phyloP scores from a whole-genome alignment of 2,888 invertebrate species.

The Plutella xylostella region DNA sequence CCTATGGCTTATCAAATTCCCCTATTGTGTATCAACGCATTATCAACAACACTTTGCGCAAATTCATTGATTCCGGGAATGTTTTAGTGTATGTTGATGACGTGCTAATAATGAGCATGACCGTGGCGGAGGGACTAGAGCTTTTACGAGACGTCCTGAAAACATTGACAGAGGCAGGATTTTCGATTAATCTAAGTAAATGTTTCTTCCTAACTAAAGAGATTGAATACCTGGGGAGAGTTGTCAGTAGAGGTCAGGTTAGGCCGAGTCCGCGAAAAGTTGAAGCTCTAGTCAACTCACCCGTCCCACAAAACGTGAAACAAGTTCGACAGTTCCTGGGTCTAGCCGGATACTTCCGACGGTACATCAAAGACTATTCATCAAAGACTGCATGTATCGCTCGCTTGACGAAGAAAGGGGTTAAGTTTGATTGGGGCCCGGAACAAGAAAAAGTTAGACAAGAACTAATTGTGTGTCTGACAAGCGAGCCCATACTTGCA shows the following conservation, averaged over 20 bases:
- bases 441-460: background rate
- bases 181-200: constrained; percentile 12
- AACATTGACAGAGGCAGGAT: constrained; percentile 10
- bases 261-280: constrained; percentile 15
- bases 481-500: constrained; percentile 14
- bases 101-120: too few relatives aligned
- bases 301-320: constrained; percentile 7
- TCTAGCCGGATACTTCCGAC: constrained; percentile 4
- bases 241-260: constrained; percentile 16
- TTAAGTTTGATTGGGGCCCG: background rate
- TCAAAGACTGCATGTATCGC: background rate
- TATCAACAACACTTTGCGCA: too few relatives aligned
- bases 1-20: too few relatives aligned
- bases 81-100: too few relatives aligned
- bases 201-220: background rate
- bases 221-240: constrained; percentile 6
- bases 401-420: background rate
- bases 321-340: constrained; percentile 5
- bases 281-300: constrained; percentile 12
- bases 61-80: too few relatives aligned
- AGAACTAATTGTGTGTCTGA: background rate
- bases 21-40: too few relatives aligned
- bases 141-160: constrained; percentile 3
- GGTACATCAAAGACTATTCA: constrained; percentile 1
- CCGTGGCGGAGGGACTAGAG: constrained; percentile 8